Percentiles rank a stretch among this genome's conserved stretches.
phyloP scores from a whole-genome alignment of 1,140 invertebrate genomes.

The Monomorium pharaonis region DNA sequence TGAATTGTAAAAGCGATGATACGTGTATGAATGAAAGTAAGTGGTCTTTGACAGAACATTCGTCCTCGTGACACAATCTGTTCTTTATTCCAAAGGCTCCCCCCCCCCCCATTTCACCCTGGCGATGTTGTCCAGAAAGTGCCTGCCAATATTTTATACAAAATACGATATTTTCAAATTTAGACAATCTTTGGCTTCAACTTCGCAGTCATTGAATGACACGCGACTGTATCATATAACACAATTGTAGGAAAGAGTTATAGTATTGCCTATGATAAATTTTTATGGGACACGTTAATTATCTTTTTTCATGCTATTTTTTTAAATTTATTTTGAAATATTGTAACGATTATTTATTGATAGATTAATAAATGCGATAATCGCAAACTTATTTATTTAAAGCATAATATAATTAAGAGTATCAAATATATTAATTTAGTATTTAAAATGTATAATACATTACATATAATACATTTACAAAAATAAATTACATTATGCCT shows the following conservation, averaged over 20 bases:
- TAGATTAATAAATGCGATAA: not conserved
- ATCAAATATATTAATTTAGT: not conserved
- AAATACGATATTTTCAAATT: slow-evolving; percentile 43
- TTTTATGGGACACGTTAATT: not conserved
- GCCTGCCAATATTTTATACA: slow-evolving; percentile 26
- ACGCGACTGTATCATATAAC: not conserved
- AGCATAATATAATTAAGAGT: not conserved
- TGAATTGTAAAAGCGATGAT: slow-evolving; percentile 29
- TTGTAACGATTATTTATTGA: not conserved
- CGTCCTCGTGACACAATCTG: slow-evolving; percentile 23
- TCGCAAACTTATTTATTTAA: not conserved
- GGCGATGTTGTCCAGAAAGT: slow-evolving; percentile 19
- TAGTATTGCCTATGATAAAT: not conserved
- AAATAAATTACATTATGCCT: not conserved
- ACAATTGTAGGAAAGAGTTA: not conserved
- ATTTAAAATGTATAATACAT: not conserved
- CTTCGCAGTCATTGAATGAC: slow-evolving; percentile 21
- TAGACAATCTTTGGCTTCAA: slow-evolving; percentile 17
- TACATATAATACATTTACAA: not conserved
- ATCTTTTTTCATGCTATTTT: not conserved
- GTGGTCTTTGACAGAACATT: slow-evolving; percentile 43
- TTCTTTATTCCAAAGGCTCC: slow-evolving; percentile 23
- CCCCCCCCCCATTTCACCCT: too few relatives aligned
- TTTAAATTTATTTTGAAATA: not conserved
- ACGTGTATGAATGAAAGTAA: slow-evolving; percentile 31